These are phyloP conservation scores for Papilio protenor DNA, from an alignment of 2,888 invertebrate genomes.

Conservation along the genomic window DNA sequence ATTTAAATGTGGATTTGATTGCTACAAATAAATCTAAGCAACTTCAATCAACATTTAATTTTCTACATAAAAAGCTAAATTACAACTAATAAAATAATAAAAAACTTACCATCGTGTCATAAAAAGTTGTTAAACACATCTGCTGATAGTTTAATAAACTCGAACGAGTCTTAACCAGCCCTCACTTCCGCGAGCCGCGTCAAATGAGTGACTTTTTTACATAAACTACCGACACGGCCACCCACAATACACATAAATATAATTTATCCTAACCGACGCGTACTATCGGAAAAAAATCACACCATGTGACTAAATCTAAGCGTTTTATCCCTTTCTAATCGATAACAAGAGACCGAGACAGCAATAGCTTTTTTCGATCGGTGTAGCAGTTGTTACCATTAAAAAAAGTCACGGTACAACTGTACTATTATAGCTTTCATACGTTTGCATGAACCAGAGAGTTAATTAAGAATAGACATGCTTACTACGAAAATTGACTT, in stretches of 20 bases:
- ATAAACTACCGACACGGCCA: conserved; percentile 69
- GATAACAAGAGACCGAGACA: conserved; percentile 56
- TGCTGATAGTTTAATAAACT: conserved; percentile 63
- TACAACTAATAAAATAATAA: conserved; percentile 23
- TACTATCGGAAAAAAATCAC: conserved; percentile 73
- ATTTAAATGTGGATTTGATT: not conserved
- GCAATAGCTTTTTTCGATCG: conserved; percentile 58
- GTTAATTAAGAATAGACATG: conserved; percentile 12
- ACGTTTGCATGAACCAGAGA: conserved; percentile 38
- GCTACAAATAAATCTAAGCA: not conserved
- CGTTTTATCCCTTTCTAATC: conserved; percentile 61
- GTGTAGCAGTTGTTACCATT: conserved; percentile 62
- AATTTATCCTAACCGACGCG: conserved; percentile 79
- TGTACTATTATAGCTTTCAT: conserved; percentile 62
- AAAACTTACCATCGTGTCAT: conserved; percentile 1
- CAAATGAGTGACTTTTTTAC: conserved; percentile 70
- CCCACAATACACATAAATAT: conserved; percentile 80
- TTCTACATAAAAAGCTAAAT: conserved; percentile 33
- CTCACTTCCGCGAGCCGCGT: conserved; percentile 72
- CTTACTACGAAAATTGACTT: not conserved
- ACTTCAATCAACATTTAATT: conserved; percentile 11
- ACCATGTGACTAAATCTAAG: conserved; percentile 70
- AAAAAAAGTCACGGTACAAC: conserved; percentile 75
- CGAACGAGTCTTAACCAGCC: conserved; percentile 67
- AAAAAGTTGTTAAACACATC: conserved; percentile 57